Base-by-base conservation (phyloP, 1,140 invertebrate genomes). In the Drosophila ambigua region DNA sequence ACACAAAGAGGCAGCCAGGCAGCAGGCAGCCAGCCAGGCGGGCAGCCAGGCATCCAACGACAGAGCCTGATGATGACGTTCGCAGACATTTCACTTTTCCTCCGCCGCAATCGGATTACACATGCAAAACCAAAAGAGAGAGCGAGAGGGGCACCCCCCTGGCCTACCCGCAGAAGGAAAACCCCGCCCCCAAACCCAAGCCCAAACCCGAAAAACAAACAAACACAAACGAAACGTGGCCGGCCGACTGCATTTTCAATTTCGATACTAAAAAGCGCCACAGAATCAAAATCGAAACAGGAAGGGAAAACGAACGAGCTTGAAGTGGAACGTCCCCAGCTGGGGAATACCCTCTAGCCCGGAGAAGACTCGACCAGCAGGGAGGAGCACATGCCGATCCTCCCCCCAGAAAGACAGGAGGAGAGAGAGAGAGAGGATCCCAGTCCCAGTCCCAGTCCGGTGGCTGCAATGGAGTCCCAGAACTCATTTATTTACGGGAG, bases 51-150 rank as follows among this genome's bases (percentile, higher is more conserved):
- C 7, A 20, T 20, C 20, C 20, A 20, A 20, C 20, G 20, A 20
- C 59, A 24, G 13, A 24, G 31, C 24, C 43, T 64, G 67, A 61
- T 57, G 75, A 73, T 79, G 75, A 78, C 59, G 68, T 79, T 75
- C 35, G 46, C 75, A 72, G 45, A 65, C 74, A 35, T 64, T 71
- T 64, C 41, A 55, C 49, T 61, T 50, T 55, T 58, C 63, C 49
- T 46, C 45, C 45, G 59, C 62, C 57, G 64, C 61, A 83, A 83
- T 83, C 79, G 79, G 79, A 83, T 83, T 83, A 83, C 79, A 82
- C 63, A 62, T 55, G 72, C 51, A 57, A 67, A 55, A 54, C 49
- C 4, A 61, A 79, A 59, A 60, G 49, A 53, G 5, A 16, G 16
- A 9, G 15, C 4, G 15, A 51, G 16, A 13, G n/a, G 16, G 15